These are phyloP conservation scores for Tenebrosternarchus preto DNA, from an alignment of 2,113 vertebrate genomes.

Conservation along the genomic window DNA sequence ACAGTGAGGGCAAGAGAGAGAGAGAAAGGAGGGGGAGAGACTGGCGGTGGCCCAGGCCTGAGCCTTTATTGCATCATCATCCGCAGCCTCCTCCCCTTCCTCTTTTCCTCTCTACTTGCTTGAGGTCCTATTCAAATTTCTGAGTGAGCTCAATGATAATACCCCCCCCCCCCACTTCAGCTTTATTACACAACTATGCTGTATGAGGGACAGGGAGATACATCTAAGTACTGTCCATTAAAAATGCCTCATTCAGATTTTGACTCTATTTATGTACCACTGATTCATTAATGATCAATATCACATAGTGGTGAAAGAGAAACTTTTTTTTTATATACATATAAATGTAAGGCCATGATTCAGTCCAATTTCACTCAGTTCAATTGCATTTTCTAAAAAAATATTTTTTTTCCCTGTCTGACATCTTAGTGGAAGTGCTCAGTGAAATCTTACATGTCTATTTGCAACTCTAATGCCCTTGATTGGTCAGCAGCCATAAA, in stretches of 20 bases:
- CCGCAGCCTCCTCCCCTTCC: conserved; percentile 51
- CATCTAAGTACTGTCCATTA: neutral
- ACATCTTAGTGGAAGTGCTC: neutral
- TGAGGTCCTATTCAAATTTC: conserved; percentile 22
- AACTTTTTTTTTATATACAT: conserved; percentile 4
- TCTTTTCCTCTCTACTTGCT: conserved; percentile 33
- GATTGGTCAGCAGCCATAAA: too few relatives aligned
- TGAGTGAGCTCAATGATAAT: conserved; percentile 35
- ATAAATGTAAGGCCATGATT: neutral
- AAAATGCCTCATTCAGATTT: neutral
- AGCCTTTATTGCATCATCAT: conserved; percentile 63
- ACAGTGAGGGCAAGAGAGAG: conserved; percentile 28
- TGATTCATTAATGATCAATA: conserved; percentile 19
- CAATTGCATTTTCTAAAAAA: neutral
- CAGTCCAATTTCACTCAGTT: neutral
- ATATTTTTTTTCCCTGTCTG: too few relatives aligned
- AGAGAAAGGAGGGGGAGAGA: conserved; percentile 19
- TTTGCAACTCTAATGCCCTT: too few relatives aligned
- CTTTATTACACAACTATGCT: conserved; percentile 34
- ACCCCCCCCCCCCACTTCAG: conserved; percentile 1
- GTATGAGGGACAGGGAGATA: neutral
- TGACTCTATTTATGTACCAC: neutral
- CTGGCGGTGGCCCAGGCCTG: conserved; percentile 53
- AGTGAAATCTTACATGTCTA: too few relatives aligned
- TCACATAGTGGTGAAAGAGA: neutral